Evolutionary conservation across 2,113 vertebrate genomes (phyloP), one percentile per base, ranked within the genome.

Genomic region (Dasyprocta punctata): DNA sequence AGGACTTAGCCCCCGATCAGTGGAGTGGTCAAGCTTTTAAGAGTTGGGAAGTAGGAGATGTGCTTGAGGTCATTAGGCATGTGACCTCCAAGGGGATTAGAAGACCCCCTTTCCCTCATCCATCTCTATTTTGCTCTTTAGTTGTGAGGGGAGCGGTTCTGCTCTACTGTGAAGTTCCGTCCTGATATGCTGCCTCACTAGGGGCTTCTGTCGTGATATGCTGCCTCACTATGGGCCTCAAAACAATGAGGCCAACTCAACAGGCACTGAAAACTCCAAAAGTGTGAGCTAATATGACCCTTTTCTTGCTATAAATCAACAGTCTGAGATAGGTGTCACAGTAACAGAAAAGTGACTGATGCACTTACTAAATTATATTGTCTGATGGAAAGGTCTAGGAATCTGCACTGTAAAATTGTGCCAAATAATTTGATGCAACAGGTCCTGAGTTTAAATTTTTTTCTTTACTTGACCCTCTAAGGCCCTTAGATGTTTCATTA

Each of bases 381-480:
- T 91, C 22, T 92, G 11, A 8, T 91, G 41, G 38, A 54, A 77
- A 82, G 41, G 1, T 47, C 33, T 13, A 52, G 49, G 8, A 52
- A 52, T 93, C 73, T 92, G 12, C 47, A 28, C 56, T 26, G 14
- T 49, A 61, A 61, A 94, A 73, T 9, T 16, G 24, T 60, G 5
- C 2, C 8, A 38, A 49, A 38, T 88, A 82, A 87, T 89, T 63
- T 87, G 41, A 87, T 85, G 20, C 63, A 81, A 41, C 22, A 61
- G 4, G 36, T 75, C 38, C 28, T 93, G 84, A 80, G 19, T 87
- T 58, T 90, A 65, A 91, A 80, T 61, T 83, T 52, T 93, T 67
- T 85, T 84, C 28, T 86, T 89, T 81, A 2, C 17, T 12, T 81
- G 28, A 90, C 83, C 75, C 77, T 58, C 17, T 20, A 65, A 77